Evolutionary conservation across 2,888 invertebrate genomes (phyloP).

Genomic region (Arenicola marina): DNA sequence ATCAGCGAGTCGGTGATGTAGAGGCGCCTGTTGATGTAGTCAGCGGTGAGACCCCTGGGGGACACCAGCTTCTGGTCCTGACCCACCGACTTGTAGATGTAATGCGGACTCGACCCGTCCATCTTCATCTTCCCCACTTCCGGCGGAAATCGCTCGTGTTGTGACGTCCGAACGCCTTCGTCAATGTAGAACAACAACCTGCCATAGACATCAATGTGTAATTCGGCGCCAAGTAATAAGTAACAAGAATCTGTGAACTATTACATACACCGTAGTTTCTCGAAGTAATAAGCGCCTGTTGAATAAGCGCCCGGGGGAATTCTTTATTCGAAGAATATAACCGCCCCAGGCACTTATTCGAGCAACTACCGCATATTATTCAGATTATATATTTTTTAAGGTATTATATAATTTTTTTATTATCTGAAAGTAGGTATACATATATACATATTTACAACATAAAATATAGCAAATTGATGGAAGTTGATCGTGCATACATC

Average conservation of each 20-base stretch:
- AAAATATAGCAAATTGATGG: neutral
- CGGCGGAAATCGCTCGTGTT: constrained; percentile 64
- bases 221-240: too few species aligned
- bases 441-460: neutral
- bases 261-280: neutral
- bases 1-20: constrained; percentile 96
- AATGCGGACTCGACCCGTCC: constrained; percentile 6
- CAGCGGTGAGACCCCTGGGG: constrained; percentile 88
- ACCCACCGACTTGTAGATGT: constrained; percentile 67
- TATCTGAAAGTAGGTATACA: neutral
- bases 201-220: neutral
- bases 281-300: too few species aligned
- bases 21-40: constrained; percentile 85
- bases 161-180: too few species aligned
- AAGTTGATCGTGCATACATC: too few species aligned
- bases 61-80: constrained; percentile 92
- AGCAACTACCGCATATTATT: too few species aligned
- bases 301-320: too few species aligned
- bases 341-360: too few species aligned
- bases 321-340: too few species aligned
- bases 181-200: constrained; percentile 25
- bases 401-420: neutral
- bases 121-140: constrained; percentile 71
- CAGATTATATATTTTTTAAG: neutral
- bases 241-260: too few species aligned